A percentile compares a stretch with the other conserved stretches of the same genome.
Evolutionary conservation across 2,113 vertebrate genomes (phyloP).

Genomic region (Barnardius zonarius): DNA sequence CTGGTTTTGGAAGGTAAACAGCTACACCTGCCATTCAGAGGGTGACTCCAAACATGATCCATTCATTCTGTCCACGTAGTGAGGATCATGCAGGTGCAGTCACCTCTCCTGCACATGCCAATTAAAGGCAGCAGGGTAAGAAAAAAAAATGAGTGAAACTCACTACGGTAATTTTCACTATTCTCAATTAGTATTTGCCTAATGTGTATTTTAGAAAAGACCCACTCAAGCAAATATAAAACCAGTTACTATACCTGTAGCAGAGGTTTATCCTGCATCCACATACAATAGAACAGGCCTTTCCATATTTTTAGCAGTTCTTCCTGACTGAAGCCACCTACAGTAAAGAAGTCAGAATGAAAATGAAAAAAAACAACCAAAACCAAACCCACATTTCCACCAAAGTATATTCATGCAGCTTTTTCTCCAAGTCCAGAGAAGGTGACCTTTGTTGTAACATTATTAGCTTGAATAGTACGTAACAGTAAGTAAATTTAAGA

Average conservation of each 20-base stretch:
- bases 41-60: neutral
- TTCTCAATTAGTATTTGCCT: neutral
- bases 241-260: slow-evolving; percentile 78
- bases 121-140: neutral
- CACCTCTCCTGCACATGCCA: neutral
- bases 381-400: neutral
- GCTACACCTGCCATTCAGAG: neutral
- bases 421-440: neutral
- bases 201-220: neutral
- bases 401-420: neutral
- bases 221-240: neutral
- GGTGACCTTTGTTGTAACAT: neutral
- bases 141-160: neutral
- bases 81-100: neutral
- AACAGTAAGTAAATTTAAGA: neutral
- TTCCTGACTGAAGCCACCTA: slow-evolving; percentile 85
- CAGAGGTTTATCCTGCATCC: slow-evolving; percentile 91
- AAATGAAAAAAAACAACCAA: neutral
- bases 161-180: neutral
- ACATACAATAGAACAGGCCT: slow-evolving; percentile 92
- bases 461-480: neutral
- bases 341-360: neutral
- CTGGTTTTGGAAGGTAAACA: neutral
- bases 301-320: slow-evolving; percentile 95
- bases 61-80: neutral